Evolutionary conservation across 2,113 vertebrate genomes (phyloP).

Genomic region (Amblyopsis rosae): DNA sequence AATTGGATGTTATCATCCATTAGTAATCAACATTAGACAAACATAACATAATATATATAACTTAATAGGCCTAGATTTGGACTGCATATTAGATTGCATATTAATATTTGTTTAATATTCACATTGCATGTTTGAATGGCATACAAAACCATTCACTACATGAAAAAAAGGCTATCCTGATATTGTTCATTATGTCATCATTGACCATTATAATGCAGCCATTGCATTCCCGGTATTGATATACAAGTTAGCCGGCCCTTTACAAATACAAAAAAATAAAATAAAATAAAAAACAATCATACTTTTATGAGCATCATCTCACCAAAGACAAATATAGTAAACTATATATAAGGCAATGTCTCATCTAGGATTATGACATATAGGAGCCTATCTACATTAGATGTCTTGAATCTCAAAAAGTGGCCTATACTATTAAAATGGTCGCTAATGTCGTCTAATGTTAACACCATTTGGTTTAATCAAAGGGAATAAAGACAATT

Average conservation of each 20-base stretch:
- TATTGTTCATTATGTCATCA: not conserved
- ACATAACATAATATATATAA: too few species aligned
- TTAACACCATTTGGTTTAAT: constrained; percentile 61
- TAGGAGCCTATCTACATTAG: too few species aligned
- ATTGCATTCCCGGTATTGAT: not conserved
- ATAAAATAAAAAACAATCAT: not conserved
- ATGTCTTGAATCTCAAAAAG: not conserved
- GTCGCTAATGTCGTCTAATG: constrained; percentile 11
- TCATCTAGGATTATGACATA: too few species aligned
- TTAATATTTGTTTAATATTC: too few species aligned
- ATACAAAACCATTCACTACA: too few species aligned
- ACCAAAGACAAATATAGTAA: not conserved
- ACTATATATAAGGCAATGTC: not conserved
- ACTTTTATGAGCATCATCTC: not conserved
- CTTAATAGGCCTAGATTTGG: too few species aligned
- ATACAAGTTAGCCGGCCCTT: not conserved
- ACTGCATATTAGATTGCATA: too few species aligned
- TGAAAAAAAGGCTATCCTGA: too few species aligned
- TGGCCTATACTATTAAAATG: constrained; percentile 9
- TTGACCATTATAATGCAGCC: not conserved
- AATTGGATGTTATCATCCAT: too few species aligned
- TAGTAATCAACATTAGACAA: too few species aligned
- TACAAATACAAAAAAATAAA: not conserved
- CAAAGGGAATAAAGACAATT: constrained; percentile 80
- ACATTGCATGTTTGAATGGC: too few species aligned